Base-by-base conservation (phyloP, 1,140 invertebrate genomes). In the Polyergus mexicanus region DNA sequence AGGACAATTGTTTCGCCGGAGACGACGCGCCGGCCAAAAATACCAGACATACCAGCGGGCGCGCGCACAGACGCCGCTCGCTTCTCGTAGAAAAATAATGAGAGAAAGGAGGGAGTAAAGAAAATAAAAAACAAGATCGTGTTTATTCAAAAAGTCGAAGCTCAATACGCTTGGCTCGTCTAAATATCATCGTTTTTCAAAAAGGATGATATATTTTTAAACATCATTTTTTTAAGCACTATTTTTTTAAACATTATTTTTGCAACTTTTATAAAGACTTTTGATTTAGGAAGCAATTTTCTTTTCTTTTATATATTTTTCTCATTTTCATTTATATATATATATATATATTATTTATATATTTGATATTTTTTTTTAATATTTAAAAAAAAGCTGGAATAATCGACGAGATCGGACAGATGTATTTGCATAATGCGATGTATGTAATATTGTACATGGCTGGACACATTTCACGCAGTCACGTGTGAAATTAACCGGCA, bases 41-140 rank as follows among this genome's bases (percentile, higher is more conserved):
- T 95, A 86, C 94, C 94, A 93, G 93, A 92, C 93, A 95, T 95
- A 93, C 94, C 94, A 93, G 90, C 91, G 92, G 94, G 94, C 94
- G 94, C 93, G 93, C 94, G 94, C 92, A 92, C 93, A 94, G 94
- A 94, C 94, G 94, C 94, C 93, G 93, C 92, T 93, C 92, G 92
- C 65, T 89, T 92, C 92, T 69, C 56, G 86, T 89, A 90, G 90
- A 93, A 94, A 93, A 95, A 93, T 94, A 94, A 94, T 93, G 93
- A 89, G 93, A 89, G 58, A 92, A 90, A 92, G 51, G 51, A 68
- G 63, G 7, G 77, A 44, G 32, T 32, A 78, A 54, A 76, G 80
- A 63, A 78, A 86, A 51, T 51, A 19, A 51, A 51, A 51, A 51
- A 51, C 16, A 51, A 47, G 47, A 86, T 69, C 54, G 69, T 69